These are phyloP conservation scores for Zaprionus davidi DNA, from an alignment of 1,140 invertebrate genomes.

Conservation along the genomic window DNA sequence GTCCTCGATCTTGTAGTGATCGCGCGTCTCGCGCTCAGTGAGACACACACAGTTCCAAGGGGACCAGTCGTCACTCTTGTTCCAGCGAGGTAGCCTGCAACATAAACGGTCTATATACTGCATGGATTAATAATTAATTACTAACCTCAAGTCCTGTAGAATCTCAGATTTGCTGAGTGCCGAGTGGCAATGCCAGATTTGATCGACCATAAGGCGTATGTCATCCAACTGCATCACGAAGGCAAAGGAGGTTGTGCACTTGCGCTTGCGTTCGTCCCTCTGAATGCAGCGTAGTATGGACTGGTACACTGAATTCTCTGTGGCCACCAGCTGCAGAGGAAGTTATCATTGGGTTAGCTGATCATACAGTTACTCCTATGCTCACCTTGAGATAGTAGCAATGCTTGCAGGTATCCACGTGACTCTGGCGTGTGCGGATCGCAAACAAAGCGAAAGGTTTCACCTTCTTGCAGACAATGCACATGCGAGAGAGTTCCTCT, in stretches of 20 bases:
- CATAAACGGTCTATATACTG: neutral
- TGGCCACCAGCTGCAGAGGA: constrained; percentile 57
- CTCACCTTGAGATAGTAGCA: constrained; percentile 78
- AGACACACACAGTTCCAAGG: constrained; percentile 89
- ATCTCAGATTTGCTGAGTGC: constrained; percentile 86
- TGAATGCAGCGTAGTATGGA: constrained; percentile 86
- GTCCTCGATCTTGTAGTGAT: constrained; percentile 85
- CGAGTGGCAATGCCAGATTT: constrained; percentile 88
- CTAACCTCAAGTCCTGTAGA: constrained; percentile 85
- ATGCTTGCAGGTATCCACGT: constrained; percentile 79
- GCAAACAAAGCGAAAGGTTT: constrained; percentile 69
- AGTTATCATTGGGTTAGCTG: neutral
- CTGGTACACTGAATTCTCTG: constrained; percentile 83
- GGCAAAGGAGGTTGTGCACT: constrained; percentile 85
- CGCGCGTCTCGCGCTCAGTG: constrained; percentile 86
- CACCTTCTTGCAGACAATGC: constrained; percentile 78
- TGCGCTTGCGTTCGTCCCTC: constrained; percentile 85
- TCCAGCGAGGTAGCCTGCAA: constrained; percentile 85
- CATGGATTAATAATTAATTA: neutral
- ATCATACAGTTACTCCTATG: neutral
- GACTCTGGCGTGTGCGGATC: constrained; percentile 72
- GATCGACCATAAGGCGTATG: constrained; percentile 86
- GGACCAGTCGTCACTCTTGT: constrained; percentile 86
- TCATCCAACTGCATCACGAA: constrained; percentile 86
- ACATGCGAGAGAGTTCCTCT: constrained; percentile 74